A percentile compares a stretch with the other conserved stretches of the same genome.
Evolutionary conservation across 2,888 invertebrate species (phyloP).

Genomic region (Boloria euphrosyne): DNA sequence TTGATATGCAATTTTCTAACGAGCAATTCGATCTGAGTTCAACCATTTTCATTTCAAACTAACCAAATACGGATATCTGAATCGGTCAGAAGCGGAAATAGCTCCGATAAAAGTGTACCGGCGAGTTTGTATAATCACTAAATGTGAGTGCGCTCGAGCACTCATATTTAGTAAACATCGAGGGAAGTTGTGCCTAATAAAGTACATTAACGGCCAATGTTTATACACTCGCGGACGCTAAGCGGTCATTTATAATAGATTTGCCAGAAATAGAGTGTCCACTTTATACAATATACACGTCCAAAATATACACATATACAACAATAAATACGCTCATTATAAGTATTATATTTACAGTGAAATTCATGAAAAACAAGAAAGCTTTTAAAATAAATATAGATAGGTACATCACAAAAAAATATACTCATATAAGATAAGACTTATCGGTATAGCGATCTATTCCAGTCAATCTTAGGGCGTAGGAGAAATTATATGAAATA

Average conservation of each 20-base stretch:
- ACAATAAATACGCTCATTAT: too few species aligned
- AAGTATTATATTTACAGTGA: too few species aligned
- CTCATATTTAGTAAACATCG: conserved; percentile 14
- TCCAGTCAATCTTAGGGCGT: too few species aligned
- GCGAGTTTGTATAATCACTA: neutral
- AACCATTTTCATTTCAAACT: neutral
- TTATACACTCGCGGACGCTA: neutral
- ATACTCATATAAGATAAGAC: too few species aligned
- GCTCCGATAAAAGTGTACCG: conserved; percentile 12
- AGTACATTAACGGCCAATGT: conserved; percentile 9
- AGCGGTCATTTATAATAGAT: conserved; percentile 7
- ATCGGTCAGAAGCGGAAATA: neutral
- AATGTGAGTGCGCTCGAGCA: neutral
- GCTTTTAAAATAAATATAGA: too few species aligned
- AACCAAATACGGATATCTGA: neutral
- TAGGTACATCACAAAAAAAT: too few species aligned
- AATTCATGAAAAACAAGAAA: too few species aligned
- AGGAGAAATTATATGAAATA: too few species aligned
- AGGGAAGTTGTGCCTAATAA: conserved; percentile 14
- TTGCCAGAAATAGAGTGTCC: neutral
- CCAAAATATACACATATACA: too few species aligned
- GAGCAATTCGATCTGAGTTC: neutral
- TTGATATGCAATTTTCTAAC: too few species aligned
- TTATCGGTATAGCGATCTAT: too few species aligned
- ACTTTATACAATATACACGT: neutral